These are phyloP conservation scores for Buceros bicornis DNA, from an alignment of 2,797 vertebrate genomes.

Conservation along the genomic window DNA sequence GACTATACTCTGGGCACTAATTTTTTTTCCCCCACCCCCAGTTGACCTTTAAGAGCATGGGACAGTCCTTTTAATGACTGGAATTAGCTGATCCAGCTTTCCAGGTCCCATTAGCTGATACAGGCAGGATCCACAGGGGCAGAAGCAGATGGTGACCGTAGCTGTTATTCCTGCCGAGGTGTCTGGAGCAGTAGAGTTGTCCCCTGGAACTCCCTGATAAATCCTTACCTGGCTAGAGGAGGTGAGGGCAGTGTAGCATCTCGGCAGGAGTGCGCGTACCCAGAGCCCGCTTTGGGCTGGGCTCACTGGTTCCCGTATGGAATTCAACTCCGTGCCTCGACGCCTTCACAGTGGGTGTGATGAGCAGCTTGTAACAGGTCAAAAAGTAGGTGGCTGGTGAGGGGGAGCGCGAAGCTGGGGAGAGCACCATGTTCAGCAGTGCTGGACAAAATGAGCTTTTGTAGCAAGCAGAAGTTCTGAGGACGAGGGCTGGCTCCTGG, in stretches of 20 bases:
- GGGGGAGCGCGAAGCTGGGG: not conserved
- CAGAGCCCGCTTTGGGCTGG: not conserved
- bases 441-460: not conserved
- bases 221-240: not conserved
- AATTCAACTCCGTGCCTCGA: not conserved
- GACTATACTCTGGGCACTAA: not conserved
- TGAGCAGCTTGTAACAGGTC: not conserved
- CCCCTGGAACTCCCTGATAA: not conserved
- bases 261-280: fast-evolving
- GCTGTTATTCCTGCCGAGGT: not conserved
- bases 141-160: not conserved
- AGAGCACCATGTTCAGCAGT: too few species aligned
- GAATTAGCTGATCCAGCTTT: not conserved
- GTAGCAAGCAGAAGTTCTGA: not conserved
- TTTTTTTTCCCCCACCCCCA: not conserved
- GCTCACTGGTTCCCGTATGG: not conserved
- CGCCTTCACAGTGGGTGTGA: fast-evolving
- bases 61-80: not conserved
- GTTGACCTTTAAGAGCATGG: not conserved
- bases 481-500: fast-evolving
- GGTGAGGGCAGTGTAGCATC: fast-evolving
- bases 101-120: not conserved
- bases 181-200: not conserved
- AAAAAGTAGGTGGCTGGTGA: not conserved
- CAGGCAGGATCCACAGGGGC: not conserved